phyloP scores from a whole-genome alignment of 2,888 invertebrate genomes.

The Perithous albicinctus region DNA sequence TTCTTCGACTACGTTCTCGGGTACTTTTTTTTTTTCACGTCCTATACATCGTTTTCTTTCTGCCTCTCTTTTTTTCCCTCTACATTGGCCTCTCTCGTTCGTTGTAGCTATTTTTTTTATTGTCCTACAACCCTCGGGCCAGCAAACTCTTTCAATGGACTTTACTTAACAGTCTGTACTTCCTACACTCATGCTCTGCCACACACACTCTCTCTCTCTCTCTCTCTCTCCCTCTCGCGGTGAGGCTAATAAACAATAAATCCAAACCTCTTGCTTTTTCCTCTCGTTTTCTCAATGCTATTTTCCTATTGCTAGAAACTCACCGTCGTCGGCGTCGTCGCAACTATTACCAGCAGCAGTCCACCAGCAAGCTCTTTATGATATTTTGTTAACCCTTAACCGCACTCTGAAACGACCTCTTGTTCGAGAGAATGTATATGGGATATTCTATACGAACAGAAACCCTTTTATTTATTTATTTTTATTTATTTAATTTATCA shows the following conservation, averaged over 20 bases:
- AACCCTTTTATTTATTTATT: too few relatives aligned
- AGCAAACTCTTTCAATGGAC: constrained; percentile 80
- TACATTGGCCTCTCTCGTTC: constrained; percentile 19
- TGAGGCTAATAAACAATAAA: constrained; percentile 82
- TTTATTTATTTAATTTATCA: too few relatives aligned
- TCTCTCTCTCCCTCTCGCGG: constrained; percentile 32
- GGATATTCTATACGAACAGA: too few relatives aligned
- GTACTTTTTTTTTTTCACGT: constrained; percentile 25
- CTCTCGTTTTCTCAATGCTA: constrained; percentile 38
- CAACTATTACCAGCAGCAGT: constrained; percentile 53
- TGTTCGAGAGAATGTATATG: constrained; percentile 6
- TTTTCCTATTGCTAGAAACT: constrained; percentile 26
- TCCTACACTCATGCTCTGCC: constrained; percentile 67
- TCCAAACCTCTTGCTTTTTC: constrained; percentile 69
- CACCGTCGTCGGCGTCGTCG: constrained; percentile 46
- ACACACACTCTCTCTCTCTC: background rate
- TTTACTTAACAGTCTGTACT: constrained; percentile 79
- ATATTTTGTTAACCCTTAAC: constrained; percentile 75
- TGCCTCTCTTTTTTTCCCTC: constrained; percentile 34
- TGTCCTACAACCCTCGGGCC: constrained; percentile 71
- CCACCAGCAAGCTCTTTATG: constrained; percentile 64
- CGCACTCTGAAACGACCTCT: constrained; percentile 56
- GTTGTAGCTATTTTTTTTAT: constrained; percentile 72
- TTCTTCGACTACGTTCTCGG: constrained; percentile 40
- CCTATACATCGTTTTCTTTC: constrained; percentile 31